Evolutionary conservation across 2,113 vertebrate species (phyloP).

Genomic region (Empidonax alnorum): DNA sequence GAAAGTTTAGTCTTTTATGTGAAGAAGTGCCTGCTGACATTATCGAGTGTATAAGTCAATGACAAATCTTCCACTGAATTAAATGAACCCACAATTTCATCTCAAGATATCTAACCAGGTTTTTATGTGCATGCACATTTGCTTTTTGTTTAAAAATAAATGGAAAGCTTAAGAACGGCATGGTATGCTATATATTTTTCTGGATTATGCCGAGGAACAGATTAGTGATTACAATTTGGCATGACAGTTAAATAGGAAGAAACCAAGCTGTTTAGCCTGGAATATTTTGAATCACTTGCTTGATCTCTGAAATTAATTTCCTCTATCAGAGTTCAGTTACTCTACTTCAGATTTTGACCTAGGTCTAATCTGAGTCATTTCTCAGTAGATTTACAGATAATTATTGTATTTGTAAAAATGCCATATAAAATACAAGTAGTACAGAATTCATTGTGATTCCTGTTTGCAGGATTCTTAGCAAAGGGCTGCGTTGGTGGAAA

Average conservation of each 20-base stretch:
- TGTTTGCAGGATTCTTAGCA: not conserved
- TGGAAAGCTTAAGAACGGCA: not conserved
- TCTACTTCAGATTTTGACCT: not conserved
- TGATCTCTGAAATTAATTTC: not conserved
- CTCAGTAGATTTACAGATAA: not conserved
- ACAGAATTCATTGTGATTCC: not conserved
- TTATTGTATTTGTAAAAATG: not conserved
- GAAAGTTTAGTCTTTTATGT: conserved; percentile 1
- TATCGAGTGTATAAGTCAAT: not conserved
- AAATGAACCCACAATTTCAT: not conserved
- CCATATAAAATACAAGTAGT: not conserved
- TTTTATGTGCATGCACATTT: not conserved
- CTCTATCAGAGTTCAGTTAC: not conserved
- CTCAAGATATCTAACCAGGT: not conserved
- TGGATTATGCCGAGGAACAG: not conserved
- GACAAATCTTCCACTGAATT: conserved; percentile 7
- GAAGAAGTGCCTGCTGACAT: not conserved
- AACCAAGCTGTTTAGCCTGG: not conserved
- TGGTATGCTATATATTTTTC: not conserved
- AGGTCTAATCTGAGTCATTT: not conserved
- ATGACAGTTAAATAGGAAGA: not conserved
- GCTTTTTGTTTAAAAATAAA: not conserved
- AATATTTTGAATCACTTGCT: conserved; percentile 18
- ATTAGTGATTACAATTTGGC: not conserved
- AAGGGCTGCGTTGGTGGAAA: not conserved